Evolutionary conservation across 1,140 invertebrate species (phyloP), one percentile per base, ranked within the genome.

Genomic region (Colletes latitarsis): DNA sequence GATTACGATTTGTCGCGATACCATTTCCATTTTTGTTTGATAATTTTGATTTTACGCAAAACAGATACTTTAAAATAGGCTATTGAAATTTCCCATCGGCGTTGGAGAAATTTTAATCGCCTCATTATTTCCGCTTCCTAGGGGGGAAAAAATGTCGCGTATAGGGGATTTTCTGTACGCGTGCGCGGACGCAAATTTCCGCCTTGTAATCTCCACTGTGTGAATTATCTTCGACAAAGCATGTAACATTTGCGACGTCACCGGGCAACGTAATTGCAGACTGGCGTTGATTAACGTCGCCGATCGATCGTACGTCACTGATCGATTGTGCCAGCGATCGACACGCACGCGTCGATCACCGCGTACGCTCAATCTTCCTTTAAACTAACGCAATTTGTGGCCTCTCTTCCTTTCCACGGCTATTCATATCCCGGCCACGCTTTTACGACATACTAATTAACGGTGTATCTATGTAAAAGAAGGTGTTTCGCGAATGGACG

Each of bases 211-310:
- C 19, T 39, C 46, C 49, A 6, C 57, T 21, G 30, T 12, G 49
- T 67, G 63, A 76, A 76, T 67, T 76, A 67, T 76, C 63, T 30
- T 46, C 52, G 74, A 68, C 74, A 76, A 68, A 76, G 74, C 74
- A 52, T 68, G 63, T 64, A n/a, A 76, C 73, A 39, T 55, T 64
- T 6, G 15, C 17, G 63, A 17, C 46, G 74, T 19, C 14, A 10
- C 30, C 30, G 63, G 49, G 49, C 66, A 67, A 76, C 39, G 63
- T 67, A 76, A 76, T 76, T 76, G 62, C 63, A 68, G 74, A 30
- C 39, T 57, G 74, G 52, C 74, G 74, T 76, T 76, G 74, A 76
- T 76, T 76, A 76, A 76, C 63, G 14, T 21, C n/a, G 52, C 41
- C 63, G n/a, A 76, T 76, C 62, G 63, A 76, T 57, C 52, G 10